Base-by-base conservation (phyloP, 30 jellyfish, hydroid and myxozoan species). In the Phacellophora camtschatica region DNA sequence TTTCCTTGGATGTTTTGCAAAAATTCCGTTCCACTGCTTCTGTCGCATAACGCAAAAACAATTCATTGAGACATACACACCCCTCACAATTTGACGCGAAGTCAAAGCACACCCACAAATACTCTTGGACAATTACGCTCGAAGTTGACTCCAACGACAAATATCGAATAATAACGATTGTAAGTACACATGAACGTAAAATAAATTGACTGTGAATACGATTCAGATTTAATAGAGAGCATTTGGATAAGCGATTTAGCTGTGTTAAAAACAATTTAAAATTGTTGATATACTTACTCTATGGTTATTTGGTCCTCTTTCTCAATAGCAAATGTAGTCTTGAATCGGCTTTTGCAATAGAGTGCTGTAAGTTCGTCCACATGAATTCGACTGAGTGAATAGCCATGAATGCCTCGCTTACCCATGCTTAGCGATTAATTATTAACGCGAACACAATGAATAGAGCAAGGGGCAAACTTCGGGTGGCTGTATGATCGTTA, bases 301-400 rank as follows among this genome's bases (percentile, higher is more conserved):
- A 84, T 84, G 45, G 84, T 31, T 84, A 71, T 84, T 84, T 84
- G 88, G 88, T 51, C 84, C 20, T 23, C 49, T 41, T 53, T 28
- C 73, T 68, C 71, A 84, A 71, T 41, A 71, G n/a, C 65, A 13
- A 35, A 28, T 61, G 71, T 45, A 33, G 58, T 46, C 32, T 24
- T 73, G 77, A 64, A 84, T 66, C 48, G 83, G 35, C 36, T 25
- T 54, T 84, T 65, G 84, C 95, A 50, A 84, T 62, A 66, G 90
- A 61, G 66, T 83, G 87, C 95, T 67, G 95, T 83, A 68, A 67
- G 95, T 82, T 48, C 95, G 86, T 74, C 86, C 84, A 51, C 72
- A 84, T 84, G 89, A 66, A 84, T 84, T 46, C 87, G 89, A 84
- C 87, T 71, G 84, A 84, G 85, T 84, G 95, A 84, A 84, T 84